phyloP scores from a whole-genome alignment of 2,797 vertebrate species.

The Trichosurus vulpecula region DNA sequence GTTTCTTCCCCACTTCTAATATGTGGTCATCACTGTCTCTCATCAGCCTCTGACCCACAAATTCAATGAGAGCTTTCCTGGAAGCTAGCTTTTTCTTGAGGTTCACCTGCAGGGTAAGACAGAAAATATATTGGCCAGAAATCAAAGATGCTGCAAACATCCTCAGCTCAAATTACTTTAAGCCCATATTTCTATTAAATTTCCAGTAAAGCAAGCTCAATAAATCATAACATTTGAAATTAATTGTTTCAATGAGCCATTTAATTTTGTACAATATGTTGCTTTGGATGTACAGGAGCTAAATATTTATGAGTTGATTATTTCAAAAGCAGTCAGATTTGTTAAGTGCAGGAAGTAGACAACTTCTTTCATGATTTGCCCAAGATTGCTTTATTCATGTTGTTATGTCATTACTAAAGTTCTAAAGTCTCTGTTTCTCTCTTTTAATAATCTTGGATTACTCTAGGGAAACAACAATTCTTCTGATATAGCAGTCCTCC shows the following conservation, averaged over 20 bases:
- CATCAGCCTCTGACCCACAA: slow-evolving; percentile 74
- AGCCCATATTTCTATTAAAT: slow-evolving; percentile 83
- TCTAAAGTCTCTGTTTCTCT: slow-evolving; percentile 44
- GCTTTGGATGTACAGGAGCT: slow-evolving; percentile 78
- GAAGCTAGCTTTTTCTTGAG: slow-evolving; percentile 79
- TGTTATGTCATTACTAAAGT: slow-evolving; percentile 68
- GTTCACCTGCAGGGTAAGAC: slow-evolving; percentile 81
- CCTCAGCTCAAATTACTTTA: slow-evolving; percentile 78
- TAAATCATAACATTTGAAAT: slow-evolving; percentile 84
- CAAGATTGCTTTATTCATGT: slow-evolving; percentile 63
- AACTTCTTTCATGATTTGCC: slow-evolving; percentile 77
- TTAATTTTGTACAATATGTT: slow-evolving; percentile 79
- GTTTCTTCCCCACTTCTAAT: slow-evolving; percentile 62
- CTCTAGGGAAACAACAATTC: not conserved
- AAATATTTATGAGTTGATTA: slow-evolving; percentile 86
- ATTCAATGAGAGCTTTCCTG: slow-evolving; percentile 79
- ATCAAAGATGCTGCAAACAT: slow-evolving; percentile 80
- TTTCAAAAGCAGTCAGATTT: slow-evolving; percentile 81
- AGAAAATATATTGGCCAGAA: slow-evolving; percentile 76
- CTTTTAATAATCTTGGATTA: not conserved
- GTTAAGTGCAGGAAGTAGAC: slow-evolving; percentile 77
- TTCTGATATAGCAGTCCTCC: not conserved
- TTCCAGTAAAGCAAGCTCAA: slow-evolving; percentile 81
- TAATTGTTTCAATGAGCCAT: slow-evolving; percentile 85
- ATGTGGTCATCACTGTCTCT: slow-evolving; percentile 50